phyloP scores from a whole-genome alignment of 2,888 invertebrate genomes.

The Hesperia comma region DNA sequence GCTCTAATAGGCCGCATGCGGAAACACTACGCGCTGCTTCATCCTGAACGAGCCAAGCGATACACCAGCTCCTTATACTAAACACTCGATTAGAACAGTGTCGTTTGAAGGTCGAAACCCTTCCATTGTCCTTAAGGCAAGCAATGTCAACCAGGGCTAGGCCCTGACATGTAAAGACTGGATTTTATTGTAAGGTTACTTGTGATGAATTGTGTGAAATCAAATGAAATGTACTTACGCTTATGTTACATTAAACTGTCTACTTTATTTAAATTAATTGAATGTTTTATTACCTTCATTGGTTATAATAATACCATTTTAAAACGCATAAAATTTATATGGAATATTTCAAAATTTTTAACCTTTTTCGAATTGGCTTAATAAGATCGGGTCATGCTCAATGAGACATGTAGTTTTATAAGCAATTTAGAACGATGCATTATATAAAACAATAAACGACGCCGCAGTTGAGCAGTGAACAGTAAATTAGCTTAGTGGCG shows the following conservation, averaged over 20 bases:
- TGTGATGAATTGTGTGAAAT: slow-evolving; percentile 32
- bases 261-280: slow-evolving; percentile 24
- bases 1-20: slow-evolving; percentile 80
- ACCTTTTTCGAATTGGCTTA: too few relatives aligned
- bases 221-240: slow-evolving; percentile 33
- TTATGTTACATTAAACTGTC: slow-evolving; percentile 37
- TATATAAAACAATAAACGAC: slow-evolving; percentile 15
- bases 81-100: background rate
- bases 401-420: background rate
- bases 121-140: slow-evolving; percentile 8
- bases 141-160: background rate
- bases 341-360: background rate
- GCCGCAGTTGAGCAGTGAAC: slow-evolving; percentile 5
- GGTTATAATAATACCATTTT: background rate
- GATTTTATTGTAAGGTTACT: slow-evolving; percentile 28
- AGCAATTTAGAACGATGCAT: background rate
- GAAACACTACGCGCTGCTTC: slow-evolving; percentile 73
- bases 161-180: slow-evolving; percentile 31
- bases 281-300: slow-evolving; percentile 20
- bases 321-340: background rate
- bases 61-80: slow-evolving; percentile 43
- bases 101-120: slow-evolving; percentile 2
- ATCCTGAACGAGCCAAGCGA: slow-evolving; percentile 67
- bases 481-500: slow-evolving; percentile 25
- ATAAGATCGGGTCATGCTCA: background rate